Conservation (phyloP, 2,888 invertebrate genomes). For the Hermaeophaga mercurialis region DNA sequence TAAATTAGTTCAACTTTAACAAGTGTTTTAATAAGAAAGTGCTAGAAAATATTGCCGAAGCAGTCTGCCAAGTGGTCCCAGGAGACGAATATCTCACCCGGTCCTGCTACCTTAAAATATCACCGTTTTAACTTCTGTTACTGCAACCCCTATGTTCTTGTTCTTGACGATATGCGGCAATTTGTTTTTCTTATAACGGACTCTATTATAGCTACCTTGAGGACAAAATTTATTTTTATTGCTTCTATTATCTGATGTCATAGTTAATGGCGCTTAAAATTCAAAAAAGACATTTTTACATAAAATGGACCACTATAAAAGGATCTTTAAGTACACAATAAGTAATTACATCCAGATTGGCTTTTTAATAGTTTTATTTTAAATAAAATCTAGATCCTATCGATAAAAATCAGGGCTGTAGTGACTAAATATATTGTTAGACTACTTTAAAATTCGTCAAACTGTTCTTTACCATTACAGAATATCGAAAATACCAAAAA, state of each 20-base stretch:
- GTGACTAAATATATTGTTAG: no score
- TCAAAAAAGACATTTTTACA: conserved; percentile 7
- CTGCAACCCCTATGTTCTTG: conserved; percentile 32
- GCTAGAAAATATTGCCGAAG: conserved; percentile 53
- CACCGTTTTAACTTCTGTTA: conserved; percentile 47
- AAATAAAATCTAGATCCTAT: no score
- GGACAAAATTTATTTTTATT: conserved; percentile 36
- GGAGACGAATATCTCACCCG: conserved; percentile 52
- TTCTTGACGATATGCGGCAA: conserved; percentile 30
- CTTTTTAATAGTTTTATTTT: no score
- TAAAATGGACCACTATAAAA: neutral
- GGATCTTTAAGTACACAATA: no score
- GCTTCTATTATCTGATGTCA: conserved; percentile 26
- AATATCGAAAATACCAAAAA: no score
- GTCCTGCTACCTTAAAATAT: conserved; percentile 46
- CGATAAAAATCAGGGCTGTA: no score
- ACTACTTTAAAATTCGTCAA: no score
- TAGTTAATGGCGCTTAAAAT: conserved; percentile 29
- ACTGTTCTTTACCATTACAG: no score
- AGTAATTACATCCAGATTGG: no score
- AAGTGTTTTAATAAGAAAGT: conserved; percentile 58
- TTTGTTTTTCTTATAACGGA: conserved; percentile 39
- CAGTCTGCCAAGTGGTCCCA: conserved; percentile 52
- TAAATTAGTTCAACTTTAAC: conserved; percentile 58
- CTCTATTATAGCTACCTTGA: conserved; percentile 30